Conservation (phyloP, 2,888 invertebrate genomes). For the Syrphus vitripennis region DNA sequence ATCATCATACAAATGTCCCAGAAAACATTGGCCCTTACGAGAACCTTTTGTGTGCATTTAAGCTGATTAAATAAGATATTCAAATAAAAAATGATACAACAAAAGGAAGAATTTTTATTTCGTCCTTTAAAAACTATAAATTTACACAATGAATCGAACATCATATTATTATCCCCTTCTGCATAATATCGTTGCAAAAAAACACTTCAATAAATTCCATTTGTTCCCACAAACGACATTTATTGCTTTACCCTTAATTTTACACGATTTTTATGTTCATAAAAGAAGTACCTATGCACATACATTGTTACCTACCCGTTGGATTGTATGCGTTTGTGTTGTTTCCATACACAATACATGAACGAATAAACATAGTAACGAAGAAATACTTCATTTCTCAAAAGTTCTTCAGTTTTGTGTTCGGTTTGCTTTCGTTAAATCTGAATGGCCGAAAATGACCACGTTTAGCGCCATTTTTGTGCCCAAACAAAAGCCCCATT, state of each 20-base stretch:
- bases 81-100: slow-evolving; percentile 21
- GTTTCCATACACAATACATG: not conserved
- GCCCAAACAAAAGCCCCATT: slow-evolving; percentile 35
- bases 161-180: slow-evolving; percentile 10
- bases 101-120: slow-evolving; percentile 23
- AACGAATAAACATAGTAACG: slow-evolving; percentile 2
- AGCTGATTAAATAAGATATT: slow-evolving; percentile 45
- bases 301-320: too few relatives aligned
- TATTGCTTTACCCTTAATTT: slow-evolving; percentile 61
- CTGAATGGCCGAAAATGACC: slow-evolving; percentile 32
- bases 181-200: slow-evolving; percentile 38
- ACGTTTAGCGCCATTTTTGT: slow-evolving; percentile 57
- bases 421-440: not conserved
- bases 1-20: not conserved
- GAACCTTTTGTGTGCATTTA: not conserved
- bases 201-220: slow-evolving; percentile 66
- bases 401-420: not conserved
- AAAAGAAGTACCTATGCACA: not conserved
- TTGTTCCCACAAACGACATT: slow-evolving; percentile 56
- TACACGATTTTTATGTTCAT: slow-evolving; percentile 50
- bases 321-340: not conserved
- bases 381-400: slow-evolving; percentile 33
- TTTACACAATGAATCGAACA: slow-evolving; percentile 38
- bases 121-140: slow-evolving; percentile 24
- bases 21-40: not conserved